Base-by-base conservation (phyloP, 2,113 vertebrate species). In the Oryzias woworae region DNA sequence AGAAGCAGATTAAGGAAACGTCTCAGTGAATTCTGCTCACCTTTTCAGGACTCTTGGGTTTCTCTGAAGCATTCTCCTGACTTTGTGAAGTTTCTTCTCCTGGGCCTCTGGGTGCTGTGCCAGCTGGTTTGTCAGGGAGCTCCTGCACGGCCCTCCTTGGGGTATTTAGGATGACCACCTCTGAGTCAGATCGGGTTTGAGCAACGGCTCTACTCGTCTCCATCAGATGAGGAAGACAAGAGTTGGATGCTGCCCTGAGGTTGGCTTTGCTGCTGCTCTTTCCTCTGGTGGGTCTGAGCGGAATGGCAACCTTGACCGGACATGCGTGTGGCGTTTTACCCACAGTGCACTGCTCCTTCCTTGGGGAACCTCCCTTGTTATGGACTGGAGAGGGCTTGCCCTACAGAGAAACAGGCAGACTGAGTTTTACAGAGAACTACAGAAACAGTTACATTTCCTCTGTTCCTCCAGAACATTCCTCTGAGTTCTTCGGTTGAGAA, bases 241-340 rank as follows among this genome's bases (percentile, higher is more conserved):
- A 17, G 10, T 20, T 4, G 8, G 56, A 31, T 8, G 76, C 36
- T 36, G 5, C 2, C 44, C 55, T 70, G 22, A 58, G 75, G 49
- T 52, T 66, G 36, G 22, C 28, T 22, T 44, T 78, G 22, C 4
- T 26, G 3, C 6, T 17, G 28, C 14, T 77, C 60, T 54, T 64
- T 20, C 24, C 66, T 58, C 50, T 56, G 31, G 28, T 53, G 49
- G 71, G 56, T 67, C 53, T 80, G n/a, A 60, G 60, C 13, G 62
- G 18, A 12, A 53, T n/a, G 0, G 75, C 61, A 5, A 53, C 62
- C 78, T 74, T 86, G 44, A 78, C 26, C 2, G 71, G 78, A 58
- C 63, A 67, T 10, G 79, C 28, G 1, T 83, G 43, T 0, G 75
- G 59, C 17, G 70, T 80, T 59, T 67, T 79, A 20, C 4, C 50